phyloP scores from a whole-genome alignment of 2,797 vertebrate genomes.

The Megalops cyprinoides region DNA sequence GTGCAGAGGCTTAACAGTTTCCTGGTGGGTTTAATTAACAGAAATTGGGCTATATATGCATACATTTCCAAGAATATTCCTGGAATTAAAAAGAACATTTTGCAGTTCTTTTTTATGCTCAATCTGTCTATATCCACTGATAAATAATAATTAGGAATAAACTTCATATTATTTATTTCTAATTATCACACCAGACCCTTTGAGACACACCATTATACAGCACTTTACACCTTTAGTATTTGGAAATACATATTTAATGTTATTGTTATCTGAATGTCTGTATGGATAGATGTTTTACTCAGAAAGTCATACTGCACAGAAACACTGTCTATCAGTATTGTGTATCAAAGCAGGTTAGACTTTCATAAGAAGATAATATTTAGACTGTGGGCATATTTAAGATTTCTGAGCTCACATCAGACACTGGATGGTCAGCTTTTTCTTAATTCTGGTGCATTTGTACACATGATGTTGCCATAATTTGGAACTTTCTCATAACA shows the following conservation, averaged over 20 bases:
- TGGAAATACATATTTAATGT: neutral
- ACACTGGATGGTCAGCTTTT: neutral
- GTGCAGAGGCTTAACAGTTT: constrained; percentile 48
- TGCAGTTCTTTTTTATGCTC: neutral
- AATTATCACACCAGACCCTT: neutral
- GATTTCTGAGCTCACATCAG: neutral
- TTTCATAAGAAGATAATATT: neutral
- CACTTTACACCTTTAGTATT: neutral
- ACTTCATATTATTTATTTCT: neutral
- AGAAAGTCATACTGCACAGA: neutral
- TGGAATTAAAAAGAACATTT: constrained; percentile 32
- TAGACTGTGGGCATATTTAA: neutral
- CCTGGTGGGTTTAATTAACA: constrained; percentile 57
- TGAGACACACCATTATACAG: neutral
- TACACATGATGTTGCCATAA: neutral
- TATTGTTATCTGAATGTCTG: neutral
- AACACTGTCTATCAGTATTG: constrained; percentile 13
- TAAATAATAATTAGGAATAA: neutral
- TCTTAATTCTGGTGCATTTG: neutral
- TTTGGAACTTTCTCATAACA: neutral
- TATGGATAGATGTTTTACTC: constrained; percentile 5
- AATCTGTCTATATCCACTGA: neutral
- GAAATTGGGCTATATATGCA: constrained; percentile 50
- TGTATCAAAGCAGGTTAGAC: neutral
- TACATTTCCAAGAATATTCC: constrained; percentile 47